phyloP scores from a whole-genome alignment of 2,113 vertebrate species.

The Cephalophus harveyi region DNA sequence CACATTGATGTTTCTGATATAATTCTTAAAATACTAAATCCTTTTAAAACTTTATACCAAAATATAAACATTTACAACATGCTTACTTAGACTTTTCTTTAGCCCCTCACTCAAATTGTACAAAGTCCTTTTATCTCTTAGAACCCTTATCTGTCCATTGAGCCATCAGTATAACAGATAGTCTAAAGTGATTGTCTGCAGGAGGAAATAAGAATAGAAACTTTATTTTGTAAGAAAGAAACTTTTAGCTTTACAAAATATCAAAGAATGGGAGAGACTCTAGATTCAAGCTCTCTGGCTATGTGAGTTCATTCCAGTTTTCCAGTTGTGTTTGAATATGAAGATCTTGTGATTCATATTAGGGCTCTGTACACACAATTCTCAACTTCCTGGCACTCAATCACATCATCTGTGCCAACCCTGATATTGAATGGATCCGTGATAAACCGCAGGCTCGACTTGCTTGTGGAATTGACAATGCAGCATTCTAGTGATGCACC shows the following conservation, averaged over 20 bases:
- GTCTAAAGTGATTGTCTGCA: neutral
- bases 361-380: neutral
- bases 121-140: neutral
- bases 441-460: neutral
- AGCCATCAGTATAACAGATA: neutral
- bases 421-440: neutral
- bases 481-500: neutral
- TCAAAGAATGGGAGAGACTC: neutral
- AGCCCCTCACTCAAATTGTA: neutral
- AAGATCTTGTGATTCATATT: neutral
- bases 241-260: neutral
- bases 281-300: neutral
- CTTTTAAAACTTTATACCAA: neutral
- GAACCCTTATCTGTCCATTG: neutral
- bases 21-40: neutral
- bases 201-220: neutral
- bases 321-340: neutral
- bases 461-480: neutral
- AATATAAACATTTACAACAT: neutral
- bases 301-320: neutral
- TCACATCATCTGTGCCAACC: neutral
- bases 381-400: neutral
- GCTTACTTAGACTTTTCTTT: neutral
- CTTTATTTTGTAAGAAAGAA: neutral
- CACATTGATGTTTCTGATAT: neutral